Percentiles rank a stretch among this genome's conserved stretches.
Evolutionary conservation across 2,888 invertebrate genomes (phyloP).

Genomic region (Venustoraphidia nigricollis): DNA sequence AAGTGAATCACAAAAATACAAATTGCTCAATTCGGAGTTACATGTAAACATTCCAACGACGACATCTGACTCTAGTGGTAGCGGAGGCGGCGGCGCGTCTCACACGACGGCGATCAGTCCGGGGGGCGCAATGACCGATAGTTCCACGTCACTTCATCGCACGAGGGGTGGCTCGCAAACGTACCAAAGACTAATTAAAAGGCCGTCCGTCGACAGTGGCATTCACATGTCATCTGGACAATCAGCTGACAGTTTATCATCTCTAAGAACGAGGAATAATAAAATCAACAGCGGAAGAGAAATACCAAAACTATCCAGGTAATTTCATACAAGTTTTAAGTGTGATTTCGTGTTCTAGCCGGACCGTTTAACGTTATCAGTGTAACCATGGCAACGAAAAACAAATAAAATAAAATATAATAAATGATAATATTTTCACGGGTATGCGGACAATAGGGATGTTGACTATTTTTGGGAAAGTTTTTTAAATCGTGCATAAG

Average conservation of each 20-base stretch:
- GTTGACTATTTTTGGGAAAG: too few relatives aligned
- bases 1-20: conserved; percentile 32
- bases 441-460: too few relatives aligned
- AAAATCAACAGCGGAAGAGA: conserved; percentile 21
- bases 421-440: too few relatives aligned
- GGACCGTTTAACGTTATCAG: background rate
- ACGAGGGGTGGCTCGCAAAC: conserved; percentile 8
- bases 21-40: conserved; percentile 30
- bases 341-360: background rate
- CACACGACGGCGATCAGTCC: background rate
- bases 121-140: background rate
- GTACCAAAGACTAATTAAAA: conserved; percentile 38
- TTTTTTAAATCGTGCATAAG: too few relatives aligned
- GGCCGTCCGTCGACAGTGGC: conserved; percentile 65
- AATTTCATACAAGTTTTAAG: conserved; percentile 6
- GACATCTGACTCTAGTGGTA: conserved; percentile 10
- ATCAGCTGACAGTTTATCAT: conserved; percentile 23
- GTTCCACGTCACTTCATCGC: background rate
- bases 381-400: background rate
- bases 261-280: conserved; percentile 20
- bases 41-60: conserved; percentile 22
- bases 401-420: too few relatives aligned
- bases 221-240: conserved; percentile 45
- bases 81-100: conserved; percentile 2
- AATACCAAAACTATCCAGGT: conserved; percentile 31